Evolutionary conservation across 2,888 invertebrate species (phyloP).

Genomic region (Oscheius myriophilus): DNA sequence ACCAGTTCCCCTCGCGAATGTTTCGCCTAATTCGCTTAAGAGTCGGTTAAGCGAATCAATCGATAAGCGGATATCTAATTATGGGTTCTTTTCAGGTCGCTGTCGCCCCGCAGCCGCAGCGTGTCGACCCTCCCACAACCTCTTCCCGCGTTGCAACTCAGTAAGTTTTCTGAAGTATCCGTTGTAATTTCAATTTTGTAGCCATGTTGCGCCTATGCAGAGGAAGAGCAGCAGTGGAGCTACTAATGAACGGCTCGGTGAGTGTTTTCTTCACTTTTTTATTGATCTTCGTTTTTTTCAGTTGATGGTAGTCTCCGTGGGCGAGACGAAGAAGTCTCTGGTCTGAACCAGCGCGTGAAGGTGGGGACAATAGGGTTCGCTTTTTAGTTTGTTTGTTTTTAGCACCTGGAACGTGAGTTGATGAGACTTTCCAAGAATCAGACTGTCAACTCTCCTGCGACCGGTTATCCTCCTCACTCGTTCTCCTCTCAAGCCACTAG

Average conservation of each 20-base stretch:
- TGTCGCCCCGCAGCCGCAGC: conserved; percentile 45
- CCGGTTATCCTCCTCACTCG: conserved; percentile 16
- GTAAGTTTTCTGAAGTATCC: conserved; percentile 6
- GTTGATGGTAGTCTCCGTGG: conserved; percentile 28
- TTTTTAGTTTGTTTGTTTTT: too few relatives aligned
- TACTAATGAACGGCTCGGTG: conserved; percentile 26
- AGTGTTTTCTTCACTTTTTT: not conserved
- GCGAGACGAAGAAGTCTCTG: conserved; percentile 24
- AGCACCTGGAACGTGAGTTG: conserved; percentile 15
- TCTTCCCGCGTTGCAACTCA: conserved; percentile 12
- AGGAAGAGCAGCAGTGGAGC: conserved; percentile 18
- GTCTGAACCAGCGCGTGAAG: conserved; percentile 26
- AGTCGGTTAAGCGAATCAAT: too few relatives aligned
- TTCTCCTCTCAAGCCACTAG: too few relatives aligned
- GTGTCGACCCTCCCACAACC: not conserved
- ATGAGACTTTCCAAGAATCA: conserved; percentile 14
- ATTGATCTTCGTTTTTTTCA: conserved; percentile 1
- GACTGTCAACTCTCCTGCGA: not conserved
- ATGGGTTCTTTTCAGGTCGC: conserved; percentile 37
- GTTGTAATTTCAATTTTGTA: conserved; percentile 9
- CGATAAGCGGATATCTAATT: too few relatives aligned
- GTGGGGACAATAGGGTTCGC: too few relatives aligned
- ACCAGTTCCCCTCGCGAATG: conserved; percentile 4
- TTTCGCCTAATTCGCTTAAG: too few relatives aligned
- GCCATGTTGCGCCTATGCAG: conserved; percentile 30